Base-by-base conservation (phyloP, 1,140 invertebrate genomes). In the Zaprionus taronus region DNA sequence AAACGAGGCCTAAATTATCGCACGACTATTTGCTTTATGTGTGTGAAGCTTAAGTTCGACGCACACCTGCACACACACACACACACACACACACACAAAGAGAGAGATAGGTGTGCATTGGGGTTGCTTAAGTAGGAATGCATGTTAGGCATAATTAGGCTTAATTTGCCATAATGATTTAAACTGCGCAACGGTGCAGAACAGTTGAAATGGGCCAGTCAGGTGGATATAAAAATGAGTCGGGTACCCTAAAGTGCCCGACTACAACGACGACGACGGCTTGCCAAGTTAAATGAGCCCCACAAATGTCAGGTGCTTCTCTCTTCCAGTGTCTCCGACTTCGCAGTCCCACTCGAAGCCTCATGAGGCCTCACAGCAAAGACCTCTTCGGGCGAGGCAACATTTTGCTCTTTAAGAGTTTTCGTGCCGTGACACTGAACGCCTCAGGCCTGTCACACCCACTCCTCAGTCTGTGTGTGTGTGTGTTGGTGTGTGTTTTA, bases 131-230 rank as follows among this genome's bases (percentile, higher is more conserved):
- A 87, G 84, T 87, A 80, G 67, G 72, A 90, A 87, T 90, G 73
- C 85, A 84, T 87, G 84, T 89, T 81, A 72, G 72, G 73, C 72
- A 86, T 90, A 87, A 87, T 87, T 84, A 87, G 80, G 81, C 70
- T 73, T 90, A 87, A 87, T 87, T 87, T 90, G 72, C 70, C 81
- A 75, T 81, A 86, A 87, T 89, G 84, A 89, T 87, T 87, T 87
- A 89, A 87, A 81, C 81, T 81, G 81, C 71, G 67, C 72, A 89
- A 26, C 84, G 55, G 72, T 53, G 84, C 80, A 83, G 57, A 87
- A 81, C 77, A 89, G 68, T 79, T 79, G 74, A 84, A 89, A 81
- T 78, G 81, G 78, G 49, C 74, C 31, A 41, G 15, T 47, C 28
- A 64, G 31, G 7, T 60, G 80, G 83, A 80, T 83, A 86, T 77